A percentile compares a stretch with the other conserved stretches of the same genome.
These are phyloP conservation scores for Andrena bucephala DNA, from an alignment of 2,888 invertebrate species.

Conservation along the genomic window DNA sequence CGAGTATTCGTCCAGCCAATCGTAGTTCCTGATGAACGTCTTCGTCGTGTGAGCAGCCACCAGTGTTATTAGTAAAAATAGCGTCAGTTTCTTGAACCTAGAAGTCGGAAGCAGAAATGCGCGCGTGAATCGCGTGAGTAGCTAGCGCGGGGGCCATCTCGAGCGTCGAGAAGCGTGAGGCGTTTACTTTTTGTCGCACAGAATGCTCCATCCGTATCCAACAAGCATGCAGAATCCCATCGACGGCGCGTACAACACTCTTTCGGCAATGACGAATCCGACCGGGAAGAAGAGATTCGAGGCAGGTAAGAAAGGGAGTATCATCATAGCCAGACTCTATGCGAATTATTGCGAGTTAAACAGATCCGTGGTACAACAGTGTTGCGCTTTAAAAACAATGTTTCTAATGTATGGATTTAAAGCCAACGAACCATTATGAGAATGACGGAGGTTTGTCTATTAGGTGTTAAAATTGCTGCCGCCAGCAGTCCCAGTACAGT, in stretches of 20 bases:
- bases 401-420: background rate
- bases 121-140: background rate
- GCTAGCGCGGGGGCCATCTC: background rate
- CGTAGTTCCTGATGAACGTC: constrained; percentile 95
- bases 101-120: background rate
- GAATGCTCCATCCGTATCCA: constrained; percentile 93
- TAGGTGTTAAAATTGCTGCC: constrained; percentile 87
- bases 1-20: constrained; percentile 97
- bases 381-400: background rate
- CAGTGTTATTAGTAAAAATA: constrained; percentile 89
- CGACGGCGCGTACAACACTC: constrained; percentile 97
- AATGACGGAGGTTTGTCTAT: constrained; percentile 88
- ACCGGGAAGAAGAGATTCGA: constrained; percentile 99
- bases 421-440: constrained; percentile 88
- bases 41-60: constrained; percentile 93
- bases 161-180: background rate
- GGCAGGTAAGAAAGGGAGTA: constrained; percentile 97
- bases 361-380: background rate
- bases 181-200: constrained; percentile 87
- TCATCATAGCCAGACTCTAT: constrained; percentile 94
- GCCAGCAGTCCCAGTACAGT: constrained; percentile 87
- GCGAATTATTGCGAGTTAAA: constrained; percentile 75
- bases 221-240: constrained; percentile 98
- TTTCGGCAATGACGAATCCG: constrained; percentile 98
- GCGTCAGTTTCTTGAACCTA: constrained; percentile 88